A percentile compares a stretch with the other conserved stretches of the same genome.
Evolutionary conservation across 1,140 invertebrate genomes (phyloP).

Genomic region (Aphis craccivora): DNA sequence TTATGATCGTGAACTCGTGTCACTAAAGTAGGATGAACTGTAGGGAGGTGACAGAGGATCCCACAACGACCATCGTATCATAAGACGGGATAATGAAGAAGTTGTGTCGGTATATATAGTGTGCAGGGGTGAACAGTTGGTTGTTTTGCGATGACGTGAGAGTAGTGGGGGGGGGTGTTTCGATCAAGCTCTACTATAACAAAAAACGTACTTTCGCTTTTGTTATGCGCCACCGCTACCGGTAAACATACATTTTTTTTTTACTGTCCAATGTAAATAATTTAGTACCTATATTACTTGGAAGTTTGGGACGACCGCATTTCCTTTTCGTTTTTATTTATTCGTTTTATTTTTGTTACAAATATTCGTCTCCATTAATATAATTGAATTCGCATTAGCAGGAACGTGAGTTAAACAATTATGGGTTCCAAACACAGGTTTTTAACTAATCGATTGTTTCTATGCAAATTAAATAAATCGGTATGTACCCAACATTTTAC

Average conservation of each 20-base stretch:
- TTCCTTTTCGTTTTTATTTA: background rate
- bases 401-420: background rate
- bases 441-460: background rate
- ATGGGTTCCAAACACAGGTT: background rate
- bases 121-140: background rate
- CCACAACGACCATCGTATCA: background rate
- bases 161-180: background rate
- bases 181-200: background rate
- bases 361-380: background rate
- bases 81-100: background rate
- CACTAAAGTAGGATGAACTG: background rate
- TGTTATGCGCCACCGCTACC: background rate
- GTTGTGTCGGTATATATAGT: background rate
- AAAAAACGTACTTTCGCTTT: background rate
- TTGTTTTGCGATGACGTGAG: background rate
- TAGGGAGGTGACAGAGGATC: too few species aligned
- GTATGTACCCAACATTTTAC: too few species aligned
- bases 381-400: too few species aligned
- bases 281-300: background rate
- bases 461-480: background rate
- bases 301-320: background rate
- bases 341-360: background rate
- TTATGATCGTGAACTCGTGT: background rate
- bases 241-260: background rate
- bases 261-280: background rate